Percentiles rank a stretch among this genome's conserved stretches.
These are phyloP conservation scores for Elephantulus edwardii DNA, from an alignment of 2,113 vertebrate genomes.

Conservation along the genomic window DNA sequence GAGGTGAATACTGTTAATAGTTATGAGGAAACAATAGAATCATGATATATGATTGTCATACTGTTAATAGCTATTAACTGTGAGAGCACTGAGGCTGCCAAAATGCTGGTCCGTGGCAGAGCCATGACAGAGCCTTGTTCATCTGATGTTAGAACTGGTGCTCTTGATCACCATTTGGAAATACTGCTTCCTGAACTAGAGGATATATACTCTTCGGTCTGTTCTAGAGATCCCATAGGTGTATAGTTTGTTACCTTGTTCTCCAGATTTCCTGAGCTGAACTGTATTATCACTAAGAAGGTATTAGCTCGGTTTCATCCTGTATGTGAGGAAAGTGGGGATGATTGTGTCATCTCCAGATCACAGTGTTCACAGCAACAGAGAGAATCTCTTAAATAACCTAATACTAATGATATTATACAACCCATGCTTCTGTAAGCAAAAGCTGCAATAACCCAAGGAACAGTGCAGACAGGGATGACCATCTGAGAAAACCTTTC, in stretches of 20 bases:
- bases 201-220: background rate
- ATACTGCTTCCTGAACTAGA: background rate
- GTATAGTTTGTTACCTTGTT: background rate
- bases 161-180: background rate
- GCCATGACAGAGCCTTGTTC: background rate
- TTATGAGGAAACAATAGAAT: background rate
- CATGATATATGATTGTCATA: background rate
- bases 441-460: slow-evolving; percentile 67
- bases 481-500: slow-evolving; percentile 56
- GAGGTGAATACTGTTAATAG: background rate
- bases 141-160: background rate
- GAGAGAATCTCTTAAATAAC: slow-evolving; percentile 77
- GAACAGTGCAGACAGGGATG: slow-evolving; percentile 72
- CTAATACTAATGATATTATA: slow-evolving; percentile 48
- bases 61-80: background rate
- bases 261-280: slow-evolving; percentile 47
- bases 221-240: background rate
- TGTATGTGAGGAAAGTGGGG: slow-evolving; percentile 1
- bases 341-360: background rate
- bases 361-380: slow-evolving; percentile 65
- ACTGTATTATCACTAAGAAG: background rate
- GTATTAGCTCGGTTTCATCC: background rate
- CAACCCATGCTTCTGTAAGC: slow-evolving; percentile 62
- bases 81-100: background rate
- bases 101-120: background rate